phyloP scores from a whole-genome alignment of 2,113 vertebrate species.

The Lathamus discolor region DNA sequence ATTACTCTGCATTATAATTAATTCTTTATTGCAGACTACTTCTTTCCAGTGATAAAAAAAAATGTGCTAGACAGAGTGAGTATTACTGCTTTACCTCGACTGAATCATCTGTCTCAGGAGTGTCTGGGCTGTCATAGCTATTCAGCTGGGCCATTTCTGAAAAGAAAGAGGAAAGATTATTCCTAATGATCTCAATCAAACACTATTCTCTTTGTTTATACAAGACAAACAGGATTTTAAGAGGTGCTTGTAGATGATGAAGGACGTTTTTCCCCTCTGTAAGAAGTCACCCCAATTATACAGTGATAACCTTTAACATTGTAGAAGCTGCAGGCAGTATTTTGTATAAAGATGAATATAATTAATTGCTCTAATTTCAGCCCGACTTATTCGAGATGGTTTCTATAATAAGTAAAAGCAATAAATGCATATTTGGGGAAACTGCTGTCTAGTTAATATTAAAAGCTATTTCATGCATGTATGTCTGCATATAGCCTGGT shows the following conservation, averaged over 20 bases:
- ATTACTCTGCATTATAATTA: slow-evolving; percentile 54
- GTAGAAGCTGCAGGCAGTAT: background rate
- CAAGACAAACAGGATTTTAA: slow-evolving; percentile 37
- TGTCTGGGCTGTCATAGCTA: slow-evolving; percentile 94
- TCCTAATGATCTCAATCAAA: slow-evolving; percentile 61
- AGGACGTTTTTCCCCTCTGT: background rate
- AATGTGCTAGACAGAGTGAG: background rate
- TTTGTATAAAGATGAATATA: background rate
- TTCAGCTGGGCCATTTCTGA: slow-evolving; percentile 97
- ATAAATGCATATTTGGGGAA: background rate
- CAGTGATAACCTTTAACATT: slow-evolving; percentile 32
- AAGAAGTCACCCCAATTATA: slow-evolving; percentile 35
- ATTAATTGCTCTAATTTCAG: slow-evolving; percentile 29
- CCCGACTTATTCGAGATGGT: background rate
- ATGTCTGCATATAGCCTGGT: background rate
- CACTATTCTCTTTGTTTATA: slow-evolving; percentile 54
- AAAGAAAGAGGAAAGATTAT: slow-evolving; percentile 58
- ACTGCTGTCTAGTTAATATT: background rate
- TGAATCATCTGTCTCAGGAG: slow-evolving; percentile 92
- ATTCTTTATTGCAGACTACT: slow-evolving; percentile 30
- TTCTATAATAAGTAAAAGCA: slow-evolving; percentile 15
- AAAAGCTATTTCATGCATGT: background rate
- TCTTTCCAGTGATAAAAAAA: slow-evolving; percentile 13
- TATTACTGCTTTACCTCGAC: slow-evolving; percentile 82
- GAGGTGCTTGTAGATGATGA: background rate